Conservation (phyloP, 2,113 vertebrate species). For the Crotalus tigris region DNA sequence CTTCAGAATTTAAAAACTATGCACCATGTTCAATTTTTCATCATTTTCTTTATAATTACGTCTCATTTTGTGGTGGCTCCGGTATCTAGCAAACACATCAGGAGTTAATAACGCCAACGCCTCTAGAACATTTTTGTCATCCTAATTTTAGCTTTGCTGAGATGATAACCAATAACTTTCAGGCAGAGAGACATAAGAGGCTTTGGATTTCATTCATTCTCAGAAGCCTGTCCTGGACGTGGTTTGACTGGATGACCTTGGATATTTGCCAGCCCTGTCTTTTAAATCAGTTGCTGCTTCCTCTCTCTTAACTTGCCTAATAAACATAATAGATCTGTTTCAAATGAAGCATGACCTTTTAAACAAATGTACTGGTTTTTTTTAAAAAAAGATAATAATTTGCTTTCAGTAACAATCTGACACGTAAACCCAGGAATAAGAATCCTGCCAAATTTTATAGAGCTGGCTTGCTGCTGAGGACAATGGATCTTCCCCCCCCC, state of each 20-base stretch:
- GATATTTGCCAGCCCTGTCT: not conserved
- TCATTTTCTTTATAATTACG: not conserved
- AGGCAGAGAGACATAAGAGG: not conserved
- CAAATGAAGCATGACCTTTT: not conserved
- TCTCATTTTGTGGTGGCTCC: not conserved
- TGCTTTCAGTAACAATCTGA: not conserved
- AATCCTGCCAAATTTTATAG: not conserved
- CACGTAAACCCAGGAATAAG: not conserved
- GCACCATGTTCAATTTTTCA: not conserved
- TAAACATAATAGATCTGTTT: not conserved
- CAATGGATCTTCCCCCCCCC: not conserved
- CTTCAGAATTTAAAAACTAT: not conserved
- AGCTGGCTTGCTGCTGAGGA: not conserved
- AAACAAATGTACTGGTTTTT: not conserved
- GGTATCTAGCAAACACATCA: not conserved
- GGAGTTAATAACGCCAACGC: not conserved
- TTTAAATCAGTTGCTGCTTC: not conserved
- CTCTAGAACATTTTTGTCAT: not conserved
- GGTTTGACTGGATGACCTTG: not conserved
- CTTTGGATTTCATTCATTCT: not conserved
- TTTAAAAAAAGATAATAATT: not conserved
- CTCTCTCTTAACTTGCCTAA: not conserved
- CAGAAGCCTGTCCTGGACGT: not conserved
- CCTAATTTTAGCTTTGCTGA: not conserved
- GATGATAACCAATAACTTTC: not conserved